phyloP scores from a whole-genome alignment of 2,797 vertebrate genomes.

The Mormyrops boulengeri region DNA sequence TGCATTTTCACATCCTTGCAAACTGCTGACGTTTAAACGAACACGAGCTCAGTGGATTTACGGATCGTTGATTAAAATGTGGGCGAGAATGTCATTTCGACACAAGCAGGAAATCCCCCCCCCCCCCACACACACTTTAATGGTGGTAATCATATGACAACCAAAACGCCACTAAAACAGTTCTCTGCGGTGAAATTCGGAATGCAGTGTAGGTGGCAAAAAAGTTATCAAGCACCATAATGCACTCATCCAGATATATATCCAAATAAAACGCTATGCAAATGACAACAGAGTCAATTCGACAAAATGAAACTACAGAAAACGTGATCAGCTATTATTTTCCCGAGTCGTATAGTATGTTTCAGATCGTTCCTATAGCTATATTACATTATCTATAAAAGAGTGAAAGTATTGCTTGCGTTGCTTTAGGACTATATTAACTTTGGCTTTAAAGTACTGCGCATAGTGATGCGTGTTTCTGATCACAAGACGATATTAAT shows the following conservation, averaged over 20 bases:
- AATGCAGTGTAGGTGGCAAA: background rate
- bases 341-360: background rate
- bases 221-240: background rate
- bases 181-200: background rate
- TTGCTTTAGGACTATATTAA: background rate
- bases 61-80: background rate
- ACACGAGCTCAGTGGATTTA: background rate
- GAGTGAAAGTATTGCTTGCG: background rate
- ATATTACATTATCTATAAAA: background rate
- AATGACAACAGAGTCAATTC: background rate
- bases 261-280: background rate
- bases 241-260: background rate
- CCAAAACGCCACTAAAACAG: background rate
- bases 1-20: background rate
- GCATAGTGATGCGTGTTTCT: background rate
- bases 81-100: background rate
- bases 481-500: background rate
- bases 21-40: background rate
- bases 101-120: background rate
- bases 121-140: too few relatives aligned
- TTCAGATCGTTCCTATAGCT: background rate
- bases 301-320: background rate
- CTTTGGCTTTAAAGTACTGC: background rate
- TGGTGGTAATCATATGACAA: constrained; percentile 13
- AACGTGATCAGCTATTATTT: background rate